These are phyloP conservation scores for Ictidomys tridecemlineatus DNA, from an alignment of 2,113 vertebrate species.

Conservation along the genomic window DNA sequence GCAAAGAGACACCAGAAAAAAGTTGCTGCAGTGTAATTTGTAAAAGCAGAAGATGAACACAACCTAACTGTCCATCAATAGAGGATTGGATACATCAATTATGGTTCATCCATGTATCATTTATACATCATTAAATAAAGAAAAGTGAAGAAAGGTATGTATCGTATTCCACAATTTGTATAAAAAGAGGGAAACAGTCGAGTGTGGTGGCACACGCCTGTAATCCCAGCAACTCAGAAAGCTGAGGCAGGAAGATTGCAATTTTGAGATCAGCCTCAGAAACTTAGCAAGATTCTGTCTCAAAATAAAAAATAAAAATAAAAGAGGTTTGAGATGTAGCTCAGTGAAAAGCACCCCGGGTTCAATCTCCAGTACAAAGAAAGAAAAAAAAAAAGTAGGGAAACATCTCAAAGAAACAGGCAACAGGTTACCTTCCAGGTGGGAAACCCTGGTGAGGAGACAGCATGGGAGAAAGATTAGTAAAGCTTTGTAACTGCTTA, in stretches of 20 bases:
- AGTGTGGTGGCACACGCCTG: too few relatives aligned
- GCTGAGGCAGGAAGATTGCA: too few relatives aligned
- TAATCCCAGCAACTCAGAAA: too few relatives aligned
- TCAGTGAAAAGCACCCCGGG: too few relatives aligned
- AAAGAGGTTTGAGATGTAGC: too few relatives aligned
- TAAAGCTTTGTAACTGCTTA: neutral
- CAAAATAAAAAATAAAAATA: too few relatives aligned
- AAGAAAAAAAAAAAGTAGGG: too few relatives aligned
- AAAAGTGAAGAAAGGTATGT: neutral
- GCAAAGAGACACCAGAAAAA: neutral
- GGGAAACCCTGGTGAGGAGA: neutral
- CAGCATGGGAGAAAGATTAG: neutral
- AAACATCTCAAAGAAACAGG: neutral
- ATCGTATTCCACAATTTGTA: neutral
- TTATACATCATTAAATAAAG: neutral
- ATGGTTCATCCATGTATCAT: neutral
- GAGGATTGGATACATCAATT: neutral
- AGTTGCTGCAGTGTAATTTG: neutral
- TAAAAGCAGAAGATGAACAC: neutral
- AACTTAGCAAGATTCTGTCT: too few relatives aligned
- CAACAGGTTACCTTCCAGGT: neutral
- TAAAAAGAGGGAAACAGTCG: neutral
- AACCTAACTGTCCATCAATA: neutral
- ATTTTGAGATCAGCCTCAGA: too few relatives aligned
- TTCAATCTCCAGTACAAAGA: too few relatives aligned